Conservation (phyloP, 2,797 vertebrate species). For the Hippopotamyrus pictus region DNA sequence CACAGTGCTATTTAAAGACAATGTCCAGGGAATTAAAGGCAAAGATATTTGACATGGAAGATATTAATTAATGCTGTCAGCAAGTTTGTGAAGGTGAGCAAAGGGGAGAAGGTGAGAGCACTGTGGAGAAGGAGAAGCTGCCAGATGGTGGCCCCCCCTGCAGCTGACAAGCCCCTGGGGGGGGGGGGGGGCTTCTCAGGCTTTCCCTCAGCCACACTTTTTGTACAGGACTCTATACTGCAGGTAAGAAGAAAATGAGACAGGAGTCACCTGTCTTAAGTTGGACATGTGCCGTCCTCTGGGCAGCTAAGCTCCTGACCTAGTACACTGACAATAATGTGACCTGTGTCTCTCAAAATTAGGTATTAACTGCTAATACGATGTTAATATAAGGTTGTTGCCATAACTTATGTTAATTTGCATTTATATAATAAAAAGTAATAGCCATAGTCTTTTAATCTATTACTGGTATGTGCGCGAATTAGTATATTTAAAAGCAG, state of each 20-base stretch:
- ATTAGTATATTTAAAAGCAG: not conserved
- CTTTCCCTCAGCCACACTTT: not conserved
- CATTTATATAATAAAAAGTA: not conserved
- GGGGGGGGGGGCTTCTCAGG: too few relatives aligned
- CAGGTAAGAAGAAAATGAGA: not conserved
- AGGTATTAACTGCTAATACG: not conserved
- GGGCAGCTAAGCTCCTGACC: not conserved
- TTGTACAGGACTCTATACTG: not conserved
- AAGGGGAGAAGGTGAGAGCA: not conserved
- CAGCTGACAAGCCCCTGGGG: not conserved
- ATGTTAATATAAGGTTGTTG: not conserved
- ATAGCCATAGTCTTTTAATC: not conserved
- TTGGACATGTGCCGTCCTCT: not conserved
- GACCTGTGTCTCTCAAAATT: not conserved
- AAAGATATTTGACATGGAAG: not conserved
- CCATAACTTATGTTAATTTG: not conserved
- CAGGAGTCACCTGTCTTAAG: not conserved
- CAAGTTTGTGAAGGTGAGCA: not conserved
- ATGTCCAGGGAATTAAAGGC: not conserved
- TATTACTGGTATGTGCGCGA: not conserved
- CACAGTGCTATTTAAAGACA: not conserved
- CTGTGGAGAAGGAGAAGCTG: not conserved
- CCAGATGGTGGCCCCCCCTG: not conserved
- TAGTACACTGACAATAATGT: not conserved
- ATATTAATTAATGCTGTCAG: not conserved